Evolutionary conservation across 1,140 invertebrate species (phyloP), one percentile per base, ranked within the genome.

Genomic region (Metaphire vulgaris): DNA sequence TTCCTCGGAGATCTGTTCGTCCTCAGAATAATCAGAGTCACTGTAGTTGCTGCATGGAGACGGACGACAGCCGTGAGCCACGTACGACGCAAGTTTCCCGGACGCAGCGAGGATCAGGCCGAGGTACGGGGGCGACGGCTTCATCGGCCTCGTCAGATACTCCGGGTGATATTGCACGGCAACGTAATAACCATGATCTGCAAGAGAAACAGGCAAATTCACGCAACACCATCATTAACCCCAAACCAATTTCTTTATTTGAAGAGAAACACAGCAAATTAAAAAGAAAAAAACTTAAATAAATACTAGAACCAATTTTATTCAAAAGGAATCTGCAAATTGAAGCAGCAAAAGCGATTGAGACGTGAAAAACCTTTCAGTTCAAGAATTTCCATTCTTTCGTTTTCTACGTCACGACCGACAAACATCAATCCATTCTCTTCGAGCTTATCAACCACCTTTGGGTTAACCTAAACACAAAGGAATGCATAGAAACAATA

Each of bases 101-200:
- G 32, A 70, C 30, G 77, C 66, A 2, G 77, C 77, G 1, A 78
- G 69, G 31, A 99, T 91, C 0, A 99, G 88, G 73, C 98, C 98
- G 75, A 98, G 87, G 83, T 98, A 99, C 1, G 96, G 95, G 1
- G 97, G 93, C 34, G 95, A 97, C 0, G 97, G 96, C 79, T 92
- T 92, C 72, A 98, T 86, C 0, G 97, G 97, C 0, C 96, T 89
- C 0, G 94, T 97, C 26, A 98, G 88, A 86, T 99, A 99, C 85
- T 99, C 97, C 0, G 97, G 97, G 87, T 99, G 97, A 85, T 93
- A 99, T 86, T 99, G 98, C 0, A 96, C 95, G 0, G 92, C 94
- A 16, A 98, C 92, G 87, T 93, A 99, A 84, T 93, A 99, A 0
- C 91, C 92, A 88, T 99, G 96, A 79, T 88, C 88, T 78, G 33